phyloP scores from a whole-genome alignment of 2,888 invertebrate species.

The Callyntrura guangdongensis region DNA sequence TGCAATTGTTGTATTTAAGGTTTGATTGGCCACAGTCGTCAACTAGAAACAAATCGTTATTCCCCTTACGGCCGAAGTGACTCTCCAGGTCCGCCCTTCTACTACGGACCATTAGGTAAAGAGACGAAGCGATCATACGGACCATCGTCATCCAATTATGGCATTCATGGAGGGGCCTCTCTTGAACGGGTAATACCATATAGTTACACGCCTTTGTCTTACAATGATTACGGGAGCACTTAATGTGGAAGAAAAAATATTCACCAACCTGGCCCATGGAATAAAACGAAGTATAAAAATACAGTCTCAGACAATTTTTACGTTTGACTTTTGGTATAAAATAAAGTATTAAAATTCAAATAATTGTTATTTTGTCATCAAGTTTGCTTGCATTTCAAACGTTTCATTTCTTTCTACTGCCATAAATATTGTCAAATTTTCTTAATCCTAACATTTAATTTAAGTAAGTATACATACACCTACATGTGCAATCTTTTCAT shows the following conservation, averaged over 20 bases:
- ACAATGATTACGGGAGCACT: slow-evolving; percentile 52
- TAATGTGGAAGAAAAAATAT: background rate
- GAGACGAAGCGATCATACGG: slow-evolving; percentile 22
- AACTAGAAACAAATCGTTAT: slow-evolving; percentile 32
- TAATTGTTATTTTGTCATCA: no score
- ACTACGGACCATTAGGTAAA: slow-evolving; percentile 55
- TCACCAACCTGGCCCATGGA: no score
- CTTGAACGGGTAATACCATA: slow-evolving; percentile 38
- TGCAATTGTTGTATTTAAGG: slow-evolving; percentile 22
- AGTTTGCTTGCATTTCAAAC: no score
- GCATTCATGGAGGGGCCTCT: slow-evolving; percentile 21
- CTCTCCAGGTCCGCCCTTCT: slow-evolving; percentile 21
- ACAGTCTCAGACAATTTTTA: background rate
- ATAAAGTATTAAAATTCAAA: background rate
- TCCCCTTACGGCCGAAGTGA: slow-evolving; percentile 27
- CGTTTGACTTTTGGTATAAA: background rate
- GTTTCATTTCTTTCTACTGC: no score
- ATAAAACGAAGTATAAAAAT: no score
- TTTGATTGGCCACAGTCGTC: slow-evolving; percentile 4
- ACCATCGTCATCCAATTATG: slow-evolving; percentile 42
- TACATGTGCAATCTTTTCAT: no score
- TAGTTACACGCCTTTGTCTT: slow-evolving; percentile 44
- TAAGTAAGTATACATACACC: no score
- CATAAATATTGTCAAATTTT: no score
- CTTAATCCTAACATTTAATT: no score